Evolutionary conservation across 92 coral and sea anemone genomes (phyloP).

Genomic region (Porites cylindrica): DNA sequence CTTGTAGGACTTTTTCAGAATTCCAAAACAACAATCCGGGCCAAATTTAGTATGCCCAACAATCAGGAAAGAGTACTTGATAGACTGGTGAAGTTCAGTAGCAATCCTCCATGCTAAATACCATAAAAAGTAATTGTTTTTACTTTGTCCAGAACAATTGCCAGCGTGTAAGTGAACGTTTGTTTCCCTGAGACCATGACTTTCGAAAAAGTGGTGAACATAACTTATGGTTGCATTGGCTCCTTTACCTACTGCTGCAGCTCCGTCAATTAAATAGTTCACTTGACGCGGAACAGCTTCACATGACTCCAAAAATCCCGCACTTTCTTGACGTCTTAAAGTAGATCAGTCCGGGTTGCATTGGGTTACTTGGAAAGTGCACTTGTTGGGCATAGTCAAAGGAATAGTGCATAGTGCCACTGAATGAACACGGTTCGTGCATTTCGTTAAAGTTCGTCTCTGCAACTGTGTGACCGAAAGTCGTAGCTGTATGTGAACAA

Average conservation of each 20-base stretch:
- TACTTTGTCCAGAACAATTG: slow-evolving; percentile 3
- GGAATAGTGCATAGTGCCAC: slow-evolving; percentile 30
- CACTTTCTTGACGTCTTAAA: slow-evolving; percentile 30
- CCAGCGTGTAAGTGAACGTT: too few relatives aligned
- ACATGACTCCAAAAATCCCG: slow-evolving; percentile 30
- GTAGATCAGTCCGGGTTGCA: slow-evolving; percentile 29
- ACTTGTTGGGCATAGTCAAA: slow-evolving; percentile 52
- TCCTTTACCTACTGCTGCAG: too few relatives aligned
- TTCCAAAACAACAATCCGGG: not conserved
- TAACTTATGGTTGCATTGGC: too few relatives aligned
- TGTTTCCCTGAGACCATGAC: not conserved
- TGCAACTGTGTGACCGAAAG: not conserved
- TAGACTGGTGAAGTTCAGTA: slow-evolving; percentile 9
- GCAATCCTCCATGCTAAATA: slow-evolving; percentile 20
- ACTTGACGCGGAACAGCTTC: too few relatives aligned
- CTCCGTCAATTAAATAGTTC: too few relatives aligned
- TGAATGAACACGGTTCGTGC: not conserved
- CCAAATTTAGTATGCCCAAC: too few relatives aligned
- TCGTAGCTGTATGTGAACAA: slow-evolving; percentile 21
- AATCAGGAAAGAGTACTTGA: slow-evolving; percentile 3
- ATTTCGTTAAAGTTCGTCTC: not conserved
- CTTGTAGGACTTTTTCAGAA: not conserved
- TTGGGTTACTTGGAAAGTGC: slow-evolving; percentile 30
- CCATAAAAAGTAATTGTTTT: slow-evolving; percentile 17
- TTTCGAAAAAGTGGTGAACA: not conserved